Evolutionary conservation across 2,888 invertebrate species (phyloP).

Genomic region (Ormyrus nitidulus): DNA sequence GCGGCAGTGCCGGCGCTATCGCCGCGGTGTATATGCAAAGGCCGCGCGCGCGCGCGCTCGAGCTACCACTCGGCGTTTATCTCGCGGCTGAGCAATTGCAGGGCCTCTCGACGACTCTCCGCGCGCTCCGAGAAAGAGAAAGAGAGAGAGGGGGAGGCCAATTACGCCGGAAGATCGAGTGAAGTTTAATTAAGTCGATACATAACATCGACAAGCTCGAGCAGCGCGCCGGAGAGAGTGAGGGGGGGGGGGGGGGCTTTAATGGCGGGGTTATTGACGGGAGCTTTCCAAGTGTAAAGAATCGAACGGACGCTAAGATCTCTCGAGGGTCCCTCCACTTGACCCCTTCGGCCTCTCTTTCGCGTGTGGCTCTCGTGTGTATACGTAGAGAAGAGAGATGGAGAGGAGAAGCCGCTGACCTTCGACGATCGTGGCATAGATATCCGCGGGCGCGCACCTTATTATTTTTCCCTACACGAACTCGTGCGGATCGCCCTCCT

Average conservation of each 20-base stretch:
- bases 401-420: slow-evolving; percentile 53
- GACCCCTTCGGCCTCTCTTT: slow-evolving; percentile 29
- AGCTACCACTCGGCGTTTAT: slow-evolving; percentile 29
- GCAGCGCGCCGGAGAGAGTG: background rate
- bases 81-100: slow-evolving; percentile 36
- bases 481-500: slow-evolving; percentile 22
- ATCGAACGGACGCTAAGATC: slow-evolving; percentile 10
- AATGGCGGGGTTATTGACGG: slow-evolving; percentile 34
- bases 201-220: slow-evolving; percentile 43
- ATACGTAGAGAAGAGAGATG: background rate
- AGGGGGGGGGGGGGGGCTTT: slow-evolving; percentile 54
- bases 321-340: slow-evolving; percentile 1
- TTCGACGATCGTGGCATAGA: slow-evolving; percentile 59
- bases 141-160: slow-evolving; percentile 42
- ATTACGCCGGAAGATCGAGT: slow-evolving; percentile 59
- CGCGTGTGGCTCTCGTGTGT: background rate
- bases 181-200: slow-evolving; percentile 63
- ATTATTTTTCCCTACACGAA: slow-evolving; percentile 56
- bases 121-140: background rate
- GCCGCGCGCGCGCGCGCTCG: background rate
- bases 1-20: background rate
- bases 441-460: slow-evolving; percentile 55
- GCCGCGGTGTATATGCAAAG: no score
- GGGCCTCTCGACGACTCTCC: slow-evolving; percentile 3
- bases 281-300: slow-evolving; percentile 26